Conservation (phyloP, 1,140 invertebrate genomes). For the Ceratoteleas bidentatus region DNA sequence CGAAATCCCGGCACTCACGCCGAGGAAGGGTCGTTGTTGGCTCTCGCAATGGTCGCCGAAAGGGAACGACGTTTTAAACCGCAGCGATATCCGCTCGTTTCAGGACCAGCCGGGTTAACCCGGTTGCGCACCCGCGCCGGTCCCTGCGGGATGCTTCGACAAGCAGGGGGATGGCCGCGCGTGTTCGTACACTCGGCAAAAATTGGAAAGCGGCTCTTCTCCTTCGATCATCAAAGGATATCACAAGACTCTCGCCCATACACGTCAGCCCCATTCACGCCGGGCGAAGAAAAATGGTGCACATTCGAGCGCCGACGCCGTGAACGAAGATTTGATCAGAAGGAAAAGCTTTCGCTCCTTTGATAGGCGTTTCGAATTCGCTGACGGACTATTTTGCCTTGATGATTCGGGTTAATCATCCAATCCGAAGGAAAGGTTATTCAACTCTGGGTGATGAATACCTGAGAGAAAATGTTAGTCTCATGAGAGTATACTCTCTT, state of each 20-base stretch:
- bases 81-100: conserved; percentile 78
- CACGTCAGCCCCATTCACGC: conserved; percentile 48
- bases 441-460: too few relatives aligned
- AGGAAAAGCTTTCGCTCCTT: conserved; percentile 18
- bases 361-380: conserved; percentile 40
- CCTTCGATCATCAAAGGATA: conserved; percentile 63
- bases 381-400: conserved; percentile 20
- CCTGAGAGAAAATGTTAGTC: too few relatives aligned
- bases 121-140: conserved; percentile 51
- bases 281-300: conserved; percentile 51
- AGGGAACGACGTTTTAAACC: conserved; percentile 79
- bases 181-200: conserved; percentile 61
- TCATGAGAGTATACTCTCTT: too few relatives aligned
- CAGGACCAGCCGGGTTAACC: conserved; percentile 70
- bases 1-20: conserved; percentile 68
- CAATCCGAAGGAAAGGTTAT: too few relatives aligned
- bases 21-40: conserved; percentile 66
- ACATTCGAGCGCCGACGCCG: conserved; percentile 44
- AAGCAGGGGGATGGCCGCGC: conserved; percentile 67
- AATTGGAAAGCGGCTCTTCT: conserved; percentile 72
- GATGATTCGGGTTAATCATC: background rate
- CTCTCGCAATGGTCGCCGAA: conserved; percentile 70
- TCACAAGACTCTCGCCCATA: conserved; percentile 30
- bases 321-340: conserved; percentile 37
- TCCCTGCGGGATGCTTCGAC: conserved; percentile 71